phyloP scores from a whole-genome alignment of 2,797 vertebrate genomes.

The Pseudochaenichthys georgianus region DNA sequence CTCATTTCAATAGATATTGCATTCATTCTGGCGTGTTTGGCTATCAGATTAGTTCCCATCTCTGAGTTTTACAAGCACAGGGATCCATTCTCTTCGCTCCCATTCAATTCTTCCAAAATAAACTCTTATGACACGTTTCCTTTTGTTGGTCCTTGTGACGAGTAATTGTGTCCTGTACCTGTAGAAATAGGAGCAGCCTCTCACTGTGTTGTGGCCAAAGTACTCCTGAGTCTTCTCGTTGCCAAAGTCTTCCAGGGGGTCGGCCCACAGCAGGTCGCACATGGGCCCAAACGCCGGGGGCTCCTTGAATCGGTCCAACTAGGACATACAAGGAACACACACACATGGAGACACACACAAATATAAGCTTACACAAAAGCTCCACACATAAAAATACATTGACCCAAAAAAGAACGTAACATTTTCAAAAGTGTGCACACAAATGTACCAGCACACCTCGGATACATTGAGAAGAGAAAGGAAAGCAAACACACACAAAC shows the following conservation, averaged over 20 bases:
- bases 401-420: background rate
- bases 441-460: constrained; percentile 14
- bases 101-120: constrained; percentile 17
- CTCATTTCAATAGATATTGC: constrained; percentile 37
- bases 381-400: background rate
- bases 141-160: constrained; percentile 2
- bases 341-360: constrained; percentile 19
- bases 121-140: constrained; percentile 11
- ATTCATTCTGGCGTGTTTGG: constrained; percentile 32
- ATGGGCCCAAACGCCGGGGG: constrained; percentile 88
- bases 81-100: constrained; percentile 20
- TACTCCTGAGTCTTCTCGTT: constrained; percentile 89
- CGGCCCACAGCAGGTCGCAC: constrained; percentile 88
- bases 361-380: constrained; percentile 20
- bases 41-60: constrained; percentile 18
- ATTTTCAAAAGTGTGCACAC: constrained; percentile 1
- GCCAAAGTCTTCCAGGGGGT: constrained; percentile 89
- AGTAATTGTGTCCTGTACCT: constrained; percentile 72
- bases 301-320: constrained; percentile 90
- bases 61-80: constrained; percentile 14
- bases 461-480: constrained; percentile 40
- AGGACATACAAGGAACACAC: constrained; percentile 54
- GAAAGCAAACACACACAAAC: constrained; percentile 63
- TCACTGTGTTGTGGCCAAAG: constrained; percentile 87
- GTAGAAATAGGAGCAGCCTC: constrained; percentile 89